Conservation (phyloP, 2,113 vertebrate genomes). For the Notothenia rossii region DNA sequence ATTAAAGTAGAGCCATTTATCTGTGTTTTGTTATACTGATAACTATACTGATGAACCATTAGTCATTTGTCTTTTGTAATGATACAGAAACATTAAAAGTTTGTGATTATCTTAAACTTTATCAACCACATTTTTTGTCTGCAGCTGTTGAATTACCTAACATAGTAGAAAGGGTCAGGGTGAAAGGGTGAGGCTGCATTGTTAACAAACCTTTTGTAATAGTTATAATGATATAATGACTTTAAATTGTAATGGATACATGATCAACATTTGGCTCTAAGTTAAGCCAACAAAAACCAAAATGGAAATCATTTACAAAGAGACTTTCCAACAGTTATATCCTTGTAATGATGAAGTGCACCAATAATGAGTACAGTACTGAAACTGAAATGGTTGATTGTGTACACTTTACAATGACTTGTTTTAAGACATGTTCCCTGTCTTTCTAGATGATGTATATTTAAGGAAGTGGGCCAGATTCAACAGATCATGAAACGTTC, state of each 20-base stretch:
- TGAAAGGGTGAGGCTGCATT: constrained; percentile 9
- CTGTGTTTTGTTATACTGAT: background rate
- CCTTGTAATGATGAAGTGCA: constrained; percentile 2
- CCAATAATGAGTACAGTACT: background rate
- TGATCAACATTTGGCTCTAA: constrained; percentile 29
- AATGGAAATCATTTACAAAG: constrained; percentile 16
- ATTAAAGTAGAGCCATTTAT: background rate
- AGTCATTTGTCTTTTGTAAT: background rate
- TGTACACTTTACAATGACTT: background rate
- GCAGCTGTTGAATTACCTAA: constrained; percentile 17
- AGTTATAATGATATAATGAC: constrained; percentile 43
- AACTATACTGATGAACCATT: background rate
- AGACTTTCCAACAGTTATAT: constrained; percentile 6
- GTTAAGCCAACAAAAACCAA: constrained; percentile 51
- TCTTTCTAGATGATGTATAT: background rate
- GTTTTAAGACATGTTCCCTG: background rate
- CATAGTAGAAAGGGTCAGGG: background rate
- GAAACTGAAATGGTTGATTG: background rate
- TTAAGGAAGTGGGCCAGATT: background rate
- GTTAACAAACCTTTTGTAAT: constrained; percentile 53
- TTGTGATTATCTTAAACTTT: background rate
- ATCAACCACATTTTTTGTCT: background rate
- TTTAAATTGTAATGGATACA: constrained; percentile 40
- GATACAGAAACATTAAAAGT: background rate
- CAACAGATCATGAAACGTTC: constrained; percentile 1